These are phyloP conservation scores for Etheostoma perlongum DNA, from an alignment of 2,797 vertebrate species.

Conservation along the genomic window DNA sequence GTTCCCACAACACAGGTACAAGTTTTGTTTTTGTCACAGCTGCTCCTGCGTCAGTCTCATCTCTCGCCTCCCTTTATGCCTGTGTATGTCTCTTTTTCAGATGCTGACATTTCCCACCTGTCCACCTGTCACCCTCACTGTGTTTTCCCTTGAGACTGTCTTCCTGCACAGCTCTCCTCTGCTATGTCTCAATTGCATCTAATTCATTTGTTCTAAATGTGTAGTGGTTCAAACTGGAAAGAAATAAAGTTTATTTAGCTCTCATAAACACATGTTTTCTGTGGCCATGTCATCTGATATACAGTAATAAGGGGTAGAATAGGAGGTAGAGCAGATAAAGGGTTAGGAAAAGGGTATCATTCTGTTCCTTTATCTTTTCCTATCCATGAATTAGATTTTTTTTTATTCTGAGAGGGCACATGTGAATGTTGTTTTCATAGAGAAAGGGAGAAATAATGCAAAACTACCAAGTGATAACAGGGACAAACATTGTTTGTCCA, in stretches of 20 bases:
- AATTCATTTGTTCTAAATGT: constrained; percentile 20
- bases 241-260: background rate
- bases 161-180: constrained; percentile 46
- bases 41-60: constrained; percentile 44
- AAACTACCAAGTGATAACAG: constrained; percentile 3
- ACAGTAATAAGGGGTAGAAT: background rate
- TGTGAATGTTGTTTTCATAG: background rate
- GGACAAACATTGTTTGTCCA: constrained; percentile 2
- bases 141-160: constrained; percentile 45
- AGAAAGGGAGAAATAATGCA: constrained; percentile 2
- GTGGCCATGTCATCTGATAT: background rate
- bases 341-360: background rate
- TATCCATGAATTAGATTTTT: constrained; percentile 7
- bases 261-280: background rate
- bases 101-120: constrained; percentile 71
- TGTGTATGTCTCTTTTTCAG: constrained; percentile 62
- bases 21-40: constrained; percentile 55
- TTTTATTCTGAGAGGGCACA: background rate
- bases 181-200: constrained; percentile 33
- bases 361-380: background rate
- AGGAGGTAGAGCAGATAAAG: background rate
- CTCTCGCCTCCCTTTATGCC: constrained; percentile 34
- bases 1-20: constrained; percentile 27
- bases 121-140: constrained; percentile 46
- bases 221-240: background rate